Conservation (phyloP, 2,888 invertebrate genomes). For the Yponomeuta evonymella region DNA sequence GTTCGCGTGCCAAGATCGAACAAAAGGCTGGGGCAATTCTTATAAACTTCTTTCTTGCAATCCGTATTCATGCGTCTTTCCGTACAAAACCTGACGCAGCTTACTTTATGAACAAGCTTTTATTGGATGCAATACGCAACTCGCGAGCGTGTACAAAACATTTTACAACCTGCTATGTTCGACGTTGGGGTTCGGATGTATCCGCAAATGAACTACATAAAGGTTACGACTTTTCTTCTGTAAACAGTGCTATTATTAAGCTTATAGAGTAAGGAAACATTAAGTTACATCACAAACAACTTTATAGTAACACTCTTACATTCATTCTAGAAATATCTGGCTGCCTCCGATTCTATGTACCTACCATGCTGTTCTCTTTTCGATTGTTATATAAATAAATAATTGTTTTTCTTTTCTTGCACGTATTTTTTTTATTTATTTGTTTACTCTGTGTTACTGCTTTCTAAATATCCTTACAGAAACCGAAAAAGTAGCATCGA, state of each 20-base stretch:
- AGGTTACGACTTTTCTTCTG: conserved; percentile 12
- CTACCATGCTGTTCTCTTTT: too few species aligned
- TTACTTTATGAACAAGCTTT: conserved; percentile 1
- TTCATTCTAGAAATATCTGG: too few species aligned
- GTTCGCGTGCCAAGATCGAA: neutral
- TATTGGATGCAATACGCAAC: conserved; percentile 2
- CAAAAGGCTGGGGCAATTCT: neutral
- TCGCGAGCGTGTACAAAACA: conserved; percentile 12
- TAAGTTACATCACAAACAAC: too few species aligned
- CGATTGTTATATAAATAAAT: too few species aligned
- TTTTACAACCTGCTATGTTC: conserved; percentile 7
- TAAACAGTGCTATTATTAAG: conserved; percentile 3
- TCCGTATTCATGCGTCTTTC: neutral
- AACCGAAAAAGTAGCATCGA: neutral
- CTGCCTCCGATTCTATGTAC: too few species aligned
- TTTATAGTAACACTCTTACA: too few species aligned
- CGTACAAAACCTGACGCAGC: neutral
- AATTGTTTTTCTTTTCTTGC: too few species aligned
- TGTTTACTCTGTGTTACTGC: too few species aligned
- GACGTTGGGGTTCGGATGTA: neutral
- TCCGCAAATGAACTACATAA: conserved; percentile 14
- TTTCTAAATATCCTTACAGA: neutral
- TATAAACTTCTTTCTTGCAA: neutral
- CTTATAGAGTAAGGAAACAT: neutral
- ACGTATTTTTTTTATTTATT: too few species aligned